Evolutionary conservation across 2,888 invertebrate genomes (phyloP), one percentile per base, ranked within the genome.

Genomic region (Molorchus minor): DNA sequence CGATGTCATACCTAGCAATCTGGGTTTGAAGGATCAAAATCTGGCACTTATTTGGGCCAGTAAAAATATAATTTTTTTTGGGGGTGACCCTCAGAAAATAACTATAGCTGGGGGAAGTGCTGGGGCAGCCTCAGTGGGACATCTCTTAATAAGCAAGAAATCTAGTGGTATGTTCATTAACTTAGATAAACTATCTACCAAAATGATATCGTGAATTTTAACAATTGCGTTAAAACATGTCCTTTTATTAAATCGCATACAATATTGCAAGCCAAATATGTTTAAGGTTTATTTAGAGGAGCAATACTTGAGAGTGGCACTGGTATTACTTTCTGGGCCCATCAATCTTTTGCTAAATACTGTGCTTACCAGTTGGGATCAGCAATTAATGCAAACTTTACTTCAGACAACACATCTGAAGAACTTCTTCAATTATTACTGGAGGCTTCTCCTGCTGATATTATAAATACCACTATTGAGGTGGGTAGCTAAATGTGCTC

Each of bases 71-170:
- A 29, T 56, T 15, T 30, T 60, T 30, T 63, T 63, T 33, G 63
- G 60, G 1, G 63, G 62, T 10, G 52, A 60, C 17, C 45, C 59
- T 1, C 25, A 21, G 21, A 36, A 49, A 43, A 38, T 62, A 10
- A 62, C 57, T 1, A 36, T 62, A 25, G 17, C 46, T 13, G 62
- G 62, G 2, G 51, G 60, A 56, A 63, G 63, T 36, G 60, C 63
- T 10, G 63, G 63, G 3, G 60, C 47, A 30, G 21, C 43, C 8
- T 47, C 56, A 35, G 60, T 63, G 1, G 58, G 60, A n/a, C 54
- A 49, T 12, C 61, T 58, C 10, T 8, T 58, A 8, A 21, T 62
- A n/a, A 53, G 47, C 33, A 13, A 36, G 45, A 29, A 36, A 12
- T 35, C 41, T 13, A 16, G 20, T 36, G 46, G 49, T 51, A 56